These are phyloP conservation scores for roundworm (Caenorhabditis elegans) DNA, from an alignment of 1,140 invertebrate species.

Conservation along the genomic window WBcel235 BX284605.5:7003501-7004000, in stretches of 20 bases:
- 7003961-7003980: too few species aligned
- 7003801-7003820: too few species aligned
- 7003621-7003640: neutral
- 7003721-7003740: neutral
- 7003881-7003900: too few species aligned
- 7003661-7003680: neutral
- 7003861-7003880: too few species aligned
- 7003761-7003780: neutral
- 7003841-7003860: too few species aligned
- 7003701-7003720: neutral
- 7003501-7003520: neutral
- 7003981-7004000: too few species aligned
- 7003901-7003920: too few species aligned
- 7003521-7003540: constrained; percentile 2
- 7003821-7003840: too few species aligned
- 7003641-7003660: neutral
- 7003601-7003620: constrained; percentile 23
- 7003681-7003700: neutral
- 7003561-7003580: neutral
- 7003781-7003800: neutral
- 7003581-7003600: neutral
- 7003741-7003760: neutral
- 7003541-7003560: constrained; percentile 1
- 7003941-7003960: too few species aligned
- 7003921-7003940: too few species aligned